Conservation (phyloP, 2,797 vertebrate species). For the Garrulus glandarius region DNA sequence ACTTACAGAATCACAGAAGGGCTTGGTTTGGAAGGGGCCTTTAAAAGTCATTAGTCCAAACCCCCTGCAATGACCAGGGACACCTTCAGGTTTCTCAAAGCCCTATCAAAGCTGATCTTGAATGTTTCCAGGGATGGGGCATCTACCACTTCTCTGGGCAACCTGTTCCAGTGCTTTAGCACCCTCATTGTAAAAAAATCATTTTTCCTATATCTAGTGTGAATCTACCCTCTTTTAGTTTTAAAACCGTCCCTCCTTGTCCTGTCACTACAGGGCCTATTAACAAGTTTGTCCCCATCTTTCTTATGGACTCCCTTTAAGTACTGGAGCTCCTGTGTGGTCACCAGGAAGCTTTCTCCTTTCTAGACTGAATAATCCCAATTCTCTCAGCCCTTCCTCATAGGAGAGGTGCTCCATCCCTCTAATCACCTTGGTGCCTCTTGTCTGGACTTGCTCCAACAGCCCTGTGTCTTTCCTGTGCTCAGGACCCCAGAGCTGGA, state of each 20-base stretch:
- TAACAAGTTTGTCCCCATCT: background rate
- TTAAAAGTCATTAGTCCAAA: background rate
- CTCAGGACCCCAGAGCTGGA: background rate
- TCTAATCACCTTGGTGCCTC: background rate
- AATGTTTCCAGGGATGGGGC: background rate
- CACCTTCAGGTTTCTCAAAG: background rate
- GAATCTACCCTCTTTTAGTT: background rate
- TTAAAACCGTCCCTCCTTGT: background rate
- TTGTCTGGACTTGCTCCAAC: background rate
- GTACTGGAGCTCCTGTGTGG: background rate
- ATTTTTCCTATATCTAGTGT: background rate
- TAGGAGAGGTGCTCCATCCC: background rate
- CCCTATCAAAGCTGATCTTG: background rate
- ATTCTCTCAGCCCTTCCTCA: background rate
- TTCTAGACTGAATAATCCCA: background rate
- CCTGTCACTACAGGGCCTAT: background rate
- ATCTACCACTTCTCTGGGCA: background rate
- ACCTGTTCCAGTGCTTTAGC: background rate
- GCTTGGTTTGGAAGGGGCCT: background rate
- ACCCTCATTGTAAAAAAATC: background rate
- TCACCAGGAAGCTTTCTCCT: background rate
- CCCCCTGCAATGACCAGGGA: background rate
- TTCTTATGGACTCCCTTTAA: background rate
- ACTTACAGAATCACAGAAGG: background rate
- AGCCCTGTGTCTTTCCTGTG: fast-evolving